phyloP scores from a whole-genome alignment of 1,140 invertebrate species.

The Aradophagus sp. region DNA sequence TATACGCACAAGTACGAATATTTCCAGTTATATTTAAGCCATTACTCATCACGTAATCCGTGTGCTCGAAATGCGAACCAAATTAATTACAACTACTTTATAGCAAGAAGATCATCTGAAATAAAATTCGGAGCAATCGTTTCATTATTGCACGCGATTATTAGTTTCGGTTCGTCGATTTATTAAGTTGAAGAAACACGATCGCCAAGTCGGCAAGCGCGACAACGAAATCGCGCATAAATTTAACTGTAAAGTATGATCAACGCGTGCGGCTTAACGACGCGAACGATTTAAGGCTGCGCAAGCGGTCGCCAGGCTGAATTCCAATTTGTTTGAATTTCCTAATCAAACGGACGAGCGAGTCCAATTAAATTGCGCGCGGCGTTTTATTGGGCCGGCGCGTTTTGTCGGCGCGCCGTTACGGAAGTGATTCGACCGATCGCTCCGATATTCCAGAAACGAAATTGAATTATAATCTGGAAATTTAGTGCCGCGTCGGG shows the following conservation, averaged over 20 bases:
- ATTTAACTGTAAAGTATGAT: conserved; percentile 34
- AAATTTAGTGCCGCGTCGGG: conserved; percentile 7
- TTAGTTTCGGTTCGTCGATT: too few species aligned
- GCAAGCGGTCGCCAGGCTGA: too few species aligned
- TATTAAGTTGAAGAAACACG: conserved; percentile 3
- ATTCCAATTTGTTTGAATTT: conserved; percentile 38
- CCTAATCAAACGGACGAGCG: conserved; percentile 30
- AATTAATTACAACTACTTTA: too few species aligned
- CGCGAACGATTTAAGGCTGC: conserved; percentile 31
- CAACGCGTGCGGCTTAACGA: conserved; percentile 9
- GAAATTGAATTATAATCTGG: conserved; percentile 15
- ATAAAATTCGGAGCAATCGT: too few species aligned
- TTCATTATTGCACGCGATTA: too few species aligned
- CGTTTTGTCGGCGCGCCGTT: too few species aligned
- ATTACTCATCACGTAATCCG: too few species aligned
- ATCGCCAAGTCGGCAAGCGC: too few species aligned
- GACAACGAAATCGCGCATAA: conserved; percentile 14
- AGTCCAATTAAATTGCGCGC: conserved; percentile 9
- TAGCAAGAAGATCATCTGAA: too few species aligned
- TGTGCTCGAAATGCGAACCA: too few species aligned
- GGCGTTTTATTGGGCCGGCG: conserved; percentile 23
- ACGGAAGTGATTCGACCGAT: conserved; percentile 15
- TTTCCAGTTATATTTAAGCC: too few species aligned
- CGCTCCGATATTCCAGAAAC: conserved; percentile 15
- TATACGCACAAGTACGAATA: too few species aligned